Conservation (phyloP, 2,113 vertebrate genomes). For the Murina feae region DNA sequence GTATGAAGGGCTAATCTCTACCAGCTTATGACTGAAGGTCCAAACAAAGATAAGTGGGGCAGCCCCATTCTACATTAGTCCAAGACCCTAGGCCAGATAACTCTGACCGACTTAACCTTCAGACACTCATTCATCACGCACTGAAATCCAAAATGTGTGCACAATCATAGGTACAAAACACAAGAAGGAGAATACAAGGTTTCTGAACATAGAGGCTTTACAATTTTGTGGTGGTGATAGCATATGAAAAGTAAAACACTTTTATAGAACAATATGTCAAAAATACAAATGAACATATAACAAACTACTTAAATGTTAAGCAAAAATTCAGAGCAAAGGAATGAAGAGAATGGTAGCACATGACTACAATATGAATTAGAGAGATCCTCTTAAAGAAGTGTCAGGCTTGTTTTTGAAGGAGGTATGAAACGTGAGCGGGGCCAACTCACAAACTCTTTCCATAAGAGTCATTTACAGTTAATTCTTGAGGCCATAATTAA, state of each 20-base stretch:
- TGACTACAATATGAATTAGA: background rate
- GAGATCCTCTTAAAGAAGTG: background rate
- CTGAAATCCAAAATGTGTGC: background rate
- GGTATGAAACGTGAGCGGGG: background rate
- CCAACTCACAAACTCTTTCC: background rate
- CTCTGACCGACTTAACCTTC: background rate
- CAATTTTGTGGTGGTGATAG: background rate
- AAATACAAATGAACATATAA: background rate
- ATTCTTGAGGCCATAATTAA: slow-evolving; percentile 7
- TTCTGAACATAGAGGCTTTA: background rate
- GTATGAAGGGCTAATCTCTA: background rate
- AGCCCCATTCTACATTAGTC: background rate
- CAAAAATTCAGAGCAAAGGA: slow-evolving; percentile 16
- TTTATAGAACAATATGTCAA: background rate
- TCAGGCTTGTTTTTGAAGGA: background rate
- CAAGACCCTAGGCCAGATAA: background rate
- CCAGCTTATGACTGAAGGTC: background rate
- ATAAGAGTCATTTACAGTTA: background rate
- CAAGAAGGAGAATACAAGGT: background rate
- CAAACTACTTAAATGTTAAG: background rate
- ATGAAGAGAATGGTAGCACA: background rate
- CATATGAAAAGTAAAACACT: background rate
- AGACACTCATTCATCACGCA: background rate
- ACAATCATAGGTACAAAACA: background rate
- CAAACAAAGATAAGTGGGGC: background rate